A percentile compares a stretch with the other conserved stretches of the same genome.
These are phyloP conservation scores for Mythimna loreyi DNA, from an alignment of 2,888 invertebrate genomes.

Conservation along the genomic window DNA sequence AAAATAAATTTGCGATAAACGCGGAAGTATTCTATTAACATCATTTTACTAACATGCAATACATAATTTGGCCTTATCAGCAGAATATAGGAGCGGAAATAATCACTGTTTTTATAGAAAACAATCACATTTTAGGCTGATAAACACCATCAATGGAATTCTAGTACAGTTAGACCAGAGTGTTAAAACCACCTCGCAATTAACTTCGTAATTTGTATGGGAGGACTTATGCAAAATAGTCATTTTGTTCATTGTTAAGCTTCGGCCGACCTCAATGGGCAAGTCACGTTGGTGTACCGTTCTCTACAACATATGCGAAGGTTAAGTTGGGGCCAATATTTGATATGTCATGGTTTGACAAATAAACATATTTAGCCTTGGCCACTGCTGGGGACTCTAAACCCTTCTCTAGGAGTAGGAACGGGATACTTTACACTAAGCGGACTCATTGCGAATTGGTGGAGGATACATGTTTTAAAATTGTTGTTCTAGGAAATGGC, in stretches of 20 bases:
- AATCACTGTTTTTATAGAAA: not conserved
- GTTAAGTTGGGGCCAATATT: slow-evolving; percentile 38
- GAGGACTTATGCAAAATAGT: slow-evolving; percentile 51
- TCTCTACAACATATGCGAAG: slow-evolving; percentile 25
- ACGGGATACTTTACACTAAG: no score
- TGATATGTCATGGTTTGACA: not conserved
- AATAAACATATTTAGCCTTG: not conserved
- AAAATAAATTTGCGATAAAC: slow-evolving; percentile 18
- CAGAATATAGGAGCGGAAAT: slow-evolving; percentile 10
- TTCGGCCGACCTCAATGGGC: slow-evolving; percentile 37
- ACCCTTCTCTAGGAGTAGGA: no score
- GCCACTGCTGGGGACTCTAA: no score
- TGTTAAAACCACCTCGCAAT: slow-evolving; percentile 15
- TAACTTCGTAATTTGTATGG: slow-evolving; percentile 37
- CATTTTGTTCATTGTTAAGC: slow-evolving; percentile 51
- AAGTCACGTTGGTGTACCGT: slow-evolving; percentile 23
- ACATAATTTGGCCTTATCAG: slow-evolving; percentile 17
- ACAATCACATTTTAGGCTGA: not conserved
- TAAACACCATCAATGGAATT: not conserved
- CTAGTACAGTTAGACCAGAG: slow-evolving; percentile 6
- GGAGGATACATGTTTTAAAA: no score
- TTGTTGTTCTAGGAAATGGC: no score
- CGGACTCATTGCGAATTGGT: no score
- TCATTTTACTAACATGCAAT: not conserved
- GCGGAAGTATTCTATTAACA: slow-evolving; percentile 11